phyloP scores from a whole-genome alignment of 2,888 invertebrate species.

The Pemphredon lugubris region DNA sequence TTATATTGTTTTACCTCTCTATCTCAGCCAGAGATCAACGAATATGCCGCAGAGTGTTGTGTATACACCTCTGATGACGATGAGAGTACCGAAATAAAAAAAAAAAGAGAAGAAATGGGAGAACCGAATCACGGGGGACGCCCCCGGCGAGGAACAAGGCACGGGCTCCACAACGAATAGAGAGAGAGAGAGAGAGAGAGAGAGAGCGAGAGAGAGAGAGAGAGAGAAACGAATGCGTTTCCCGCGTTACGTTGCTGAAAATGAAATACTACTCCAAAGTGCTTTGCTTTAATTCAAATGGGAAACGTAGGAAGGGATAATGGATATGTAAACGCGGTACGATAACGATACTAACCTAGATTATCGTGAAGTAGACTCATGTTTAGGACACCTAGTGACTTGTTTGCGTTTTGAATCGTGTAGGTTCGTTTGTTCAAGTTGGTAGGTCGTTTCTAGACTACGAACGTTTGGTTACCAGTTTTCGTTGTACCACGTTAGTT shows the following conservation, averaged over 20 bases:
- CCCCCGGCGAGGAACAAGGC: slow-evolving; percentile 5
- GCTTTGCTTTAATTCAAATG: background rate
- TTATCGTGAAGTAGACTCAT: background rate
- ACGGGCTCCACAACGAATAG: slow-evolving; percentile 9
- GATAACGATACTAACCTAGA: background rate
- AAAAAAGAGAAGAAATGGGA: too few species aligned
- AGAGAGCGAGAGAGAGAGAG: background rate
- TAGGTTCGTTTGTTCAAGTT: too few species aligned
- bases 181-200: background rate
- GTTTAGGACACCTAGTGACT: too few species aligned
- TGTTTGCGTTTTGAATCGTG: too few species aligned
- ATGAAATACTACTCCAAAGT: slow-evolving; percentile 12
- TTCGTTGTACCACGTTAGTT: too few species aligned
- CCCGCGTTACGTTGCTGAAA: slow-evolving; percentile 17
- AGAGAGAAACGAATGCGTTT: slow-evolving; percentile 3
- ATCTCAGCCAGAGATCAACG: slow-evolving; percentile 61
- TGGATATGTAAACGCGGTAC: slow-evolving; percentile 11
- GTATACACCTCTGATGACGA: slow-evolving; percentile 38
- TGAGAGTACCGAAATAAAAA: slow-evolving; percentile 49
- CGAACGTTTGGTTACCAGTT: too few species aligned
- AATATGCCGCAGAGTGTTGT: slow-evolving; percentile 43
- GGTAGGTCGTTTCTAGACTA: too few species aligned
- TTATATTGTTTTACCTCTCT: slow-evolving; percentile 70
- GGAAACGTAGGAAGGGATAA: background rate
- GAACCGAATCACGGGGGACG: slow-evolving; percentile 58